These are phyloP conservation scores for Eupithecia pulchellata DNA, from an alignment of 2,888 invertebrate genomes.

Conservation along the genomic window DNA sequence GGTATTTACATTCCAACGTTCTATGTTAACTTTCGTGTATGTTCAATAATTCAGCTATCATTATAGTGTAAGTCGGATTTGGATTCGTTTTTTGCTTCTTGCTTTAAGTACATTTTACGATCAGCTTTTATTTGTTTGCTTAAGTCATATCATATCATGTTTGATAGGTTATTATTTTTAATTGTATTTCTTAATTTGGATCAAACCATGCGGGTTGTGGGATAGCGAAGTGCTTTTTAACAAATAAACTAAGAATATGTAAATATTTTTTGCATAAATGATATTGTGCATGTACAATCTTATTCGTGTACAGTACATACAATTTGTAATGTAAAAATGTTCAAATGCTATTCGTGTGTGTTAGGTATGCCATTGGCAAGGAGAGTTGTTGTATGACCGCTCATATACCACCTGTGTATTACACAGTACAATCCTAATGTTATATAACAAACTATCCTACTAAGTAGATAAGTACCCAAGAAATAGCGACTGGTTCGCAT, in stretches of 20 bases:
- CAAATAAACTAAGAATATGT: slow-evolving; percentile 71
- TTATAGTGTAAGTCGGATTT: slow-evolving; percentile 19
- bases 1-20: slow-evolving; percentile 16
- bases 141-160: slow-evolving; percentile 14
- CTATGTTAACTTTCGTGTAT: slow-evolving; percentile 16
- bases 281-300: slow-evolving; percentile 68
- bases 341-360: slow-evolving; percentile 78
- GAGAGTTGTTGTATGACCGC: slow-evolving; percentile 35
- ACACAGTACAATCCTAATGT: slow-evolving; percentile 52
- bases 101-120: slow-evolving; percentile 39
- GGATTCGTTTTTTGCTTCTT: slow-evolving; percentile 40
- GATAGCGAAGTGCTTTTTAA: slow-evolving; percentile 78
- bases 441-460: slow-evolving; percentile 55
- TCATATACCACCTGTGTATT: slow-evolving; percentile 32
- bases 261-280: slow-evolving; percentile 82
- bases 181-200: slow-evolving; percentile 44
- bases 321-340: slow-evolving; percentile 72
- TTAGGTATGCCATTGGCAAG: slow-evolving; percentile 79
- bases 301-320: slow-evolving; percentile 64
- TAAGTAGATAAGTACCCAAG: slow-evolving; percentile 61
- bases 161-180: slow-evolving; percentile 43
- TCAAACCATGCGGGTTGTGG: slow-evolving; percentile 62
- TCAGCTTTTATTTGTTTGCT: slow-evolving; percentile 32
- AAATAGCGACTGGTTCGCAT: slow-evolving; percentile 70
- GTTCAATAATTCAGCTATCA: slow-evolving; percentile 30